Evolutionary conservation across 2,797 vertebrate genomes (phyloP).

Genomic region (Crossoptilon crossoptilon): DNA sequence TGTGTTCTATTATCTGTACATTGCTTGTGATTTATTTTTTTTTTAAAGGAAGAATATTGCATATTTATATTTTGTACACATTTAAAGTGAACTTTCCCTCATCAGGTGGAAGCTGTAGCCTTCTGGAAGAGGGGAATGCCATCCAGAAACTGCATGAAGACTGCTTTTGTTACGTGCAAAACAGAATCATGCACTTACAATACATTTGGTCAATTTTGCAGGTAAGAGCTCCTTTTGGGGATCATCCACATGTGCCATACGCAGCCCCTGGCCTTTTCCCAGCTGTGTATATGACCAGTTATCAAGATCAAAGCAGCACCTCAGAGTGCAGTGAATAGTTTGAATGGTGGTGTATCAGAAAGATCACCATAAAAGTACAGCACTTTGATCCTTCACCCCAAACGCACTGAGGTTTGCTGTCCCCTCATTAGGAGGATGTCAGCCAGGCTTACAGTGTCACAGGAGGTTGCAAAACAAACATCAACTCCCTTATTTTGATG

Average conservation of each 20-base stretch:
- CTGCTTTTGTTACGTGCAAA: slow-evolving; percentile 79
- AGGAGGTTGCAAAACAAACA: not conserved
- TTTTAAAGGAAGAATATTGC: not conserved
- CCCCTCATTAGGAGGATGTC: too few species aligned
- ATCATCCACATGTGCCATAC: not conserved
- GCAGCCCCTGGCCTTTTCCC: not conserved
- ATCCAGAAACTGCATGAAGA: slow-evolving; percentile 40
- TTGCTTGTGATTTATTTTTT: not conserved
- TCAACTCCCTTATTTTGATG: not conserved
- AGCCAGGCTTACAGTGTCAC: not conserved
- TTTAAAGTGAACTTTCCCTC: not conserved
- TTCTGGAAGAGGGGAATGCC: slow-evolving; percentile 70
- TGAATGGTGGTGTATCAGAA: not conserved
- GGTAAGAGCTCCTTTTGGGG: slow-evolving; percentile 55
- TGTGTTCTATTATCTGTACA: not conserved
- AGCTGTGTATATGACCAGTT: not conserved
- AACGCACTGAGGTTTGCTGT: not conserved
- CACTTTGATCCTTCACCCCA: rapidly evolving
- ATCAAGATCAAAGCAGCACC: not conserved
- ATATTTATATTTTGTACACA: not conserved
- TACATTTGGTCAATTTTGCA: slow-evolving; percentile 77
- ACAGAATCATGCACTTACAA: slow-evolving; percentile 64
- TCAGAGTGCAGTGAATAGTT: not conserved
- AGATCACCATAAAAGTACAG: not conserved
- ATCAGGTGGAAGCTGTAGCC: slow-evolving; percentile 68